Percentiles rank a stretch among this genome's conserved stretches.
Evolutionary conservation across 2,888 invertebrate species (phyloP).

Genomic region (Drymonia ruficornis): DNA sequence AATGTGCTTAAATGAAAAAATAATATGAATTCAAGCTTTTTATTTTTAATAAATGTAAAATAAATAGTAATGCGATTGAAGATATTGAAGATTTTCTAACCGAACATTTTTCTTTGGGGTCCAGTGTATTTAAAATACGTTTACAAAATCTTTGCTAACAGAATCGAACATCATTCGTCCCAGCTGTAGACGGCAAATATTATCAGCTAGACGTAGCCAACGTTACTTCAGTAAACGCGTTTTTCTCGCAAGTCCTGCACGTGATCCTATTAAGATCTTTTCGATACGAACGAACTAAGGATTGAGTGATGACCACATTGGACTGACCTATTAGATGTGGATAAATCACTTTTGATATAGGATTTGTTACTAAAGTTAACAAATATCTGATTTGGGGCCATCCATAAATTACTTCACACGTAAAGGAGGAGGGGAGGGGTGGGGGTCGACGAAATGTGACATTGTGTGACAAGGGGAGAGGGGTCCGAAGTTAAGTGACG

Average conservation of each 20-base stretch:
- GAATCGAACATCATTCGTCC: not conserved
- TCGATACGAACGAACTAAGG: slow-evolving; percentile 9
- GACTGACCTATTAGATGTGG: slow-evolving; percentile 3
- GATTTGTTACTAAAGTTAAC: not conserved
- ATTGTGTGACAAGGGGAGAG: too few species aligned
- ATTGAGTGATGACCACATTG: slow-evolving; percentile 7
- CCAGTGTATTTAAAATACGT: slow-evolving; percentile 5
- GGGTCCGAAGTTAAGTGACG: too few species aligned
- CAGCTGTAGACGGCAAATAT: not conserved
- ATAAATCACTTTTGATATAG: slow-evolving; percentile 6
- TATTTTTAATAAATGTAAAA: too few species aligned
- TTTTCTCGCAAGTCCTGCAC: slow-evolving; percentile 13
- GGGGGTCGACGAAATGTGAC: too few species aligned
- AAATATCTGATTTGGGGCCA: too few species aligned
- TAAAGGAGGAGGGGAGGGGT: too few species aligned
- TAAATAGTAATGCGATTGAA: too few species aligned
- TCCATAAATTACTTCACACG: too few species aligned
- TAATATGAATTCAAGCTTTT: too few species aligned
- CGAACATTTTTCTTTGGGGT: too few species aligned
- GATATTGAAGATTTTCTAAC: too few species aligned
- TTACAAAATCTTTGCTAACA: not conserved
- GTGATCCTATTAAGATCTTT: slow-evolving; percentile 19
- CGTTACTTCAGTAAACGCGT: not conserved
- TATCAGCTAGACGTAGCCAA: not conserved
- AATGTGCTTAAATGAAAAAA: too few species aligned